These are phyloP conservation scores for Amblyopsis rosae DNA, from an alignment of 2,113 vertebrate species.

Conservation along the genomic window DNA sequence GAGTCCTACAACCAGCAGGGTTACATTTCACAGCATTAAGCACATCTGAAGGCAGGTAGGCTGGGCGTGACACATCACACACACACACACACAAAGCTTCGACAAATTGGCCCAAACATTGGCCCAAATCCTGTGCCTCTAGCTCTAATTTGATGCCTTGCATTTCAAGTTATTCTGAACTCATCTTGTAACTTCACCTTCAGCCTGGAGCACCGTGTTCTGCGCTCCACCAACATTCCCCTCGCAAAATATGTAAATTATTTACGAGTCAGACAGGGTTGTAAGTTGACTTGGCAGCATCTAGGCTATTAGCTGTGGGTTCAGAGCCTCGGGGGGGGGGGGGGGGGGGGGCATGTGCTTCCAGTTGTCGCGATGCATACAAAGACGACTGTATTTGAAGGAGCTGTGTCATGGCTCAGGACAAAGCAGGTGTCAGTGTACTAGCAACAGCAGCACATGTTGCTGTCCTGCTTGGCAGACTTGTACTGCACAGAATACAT, in stretches of 20 bases:
- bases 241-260: constrained; percentile 16
- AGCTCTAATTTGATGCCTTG: neutral
- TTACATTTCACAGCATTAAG: constrained; percentile 13
- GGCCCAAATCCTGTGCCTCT: constrained; percentile 4
- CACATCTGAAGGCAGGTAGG: constrained; percentile 2
- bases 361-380: constrained; percentile 16
- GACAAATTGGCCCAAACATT: neutral
- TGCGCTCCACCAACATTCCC: constrained; percentile 1
- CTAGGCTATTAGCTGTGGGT: constrained; percentile 22
- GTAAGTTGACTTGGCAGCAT: constrained; percentile 2
- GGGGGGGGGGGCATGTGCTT: constrained; percentile 10
- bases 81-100: neutral
- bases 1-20: constrained; percentile 7
- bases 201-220: neutral
- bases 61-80: constrained; percentile 11
- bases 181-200: neutral
- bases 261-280: constrained; percentile 27
- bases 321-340: neutral
- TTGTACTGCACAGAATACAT: neutral
- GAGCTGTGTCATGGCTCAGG: constrained; percentile 16
- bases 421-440: constrained; percentile 46
- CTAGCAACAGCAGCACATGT: constrained; percentile 34
- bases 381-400: constrained; percentile 34
- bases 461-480: constrained; percentile 17
- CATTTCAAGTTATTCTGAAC: neutral